Percentiles rank a stretch among this genome's conserved stretches.
These are phyloP conservation scores for Actinemys pallida DNA, from an alignment of 2,113 vertebrate species.

Conservation along the genomic window DNA sequence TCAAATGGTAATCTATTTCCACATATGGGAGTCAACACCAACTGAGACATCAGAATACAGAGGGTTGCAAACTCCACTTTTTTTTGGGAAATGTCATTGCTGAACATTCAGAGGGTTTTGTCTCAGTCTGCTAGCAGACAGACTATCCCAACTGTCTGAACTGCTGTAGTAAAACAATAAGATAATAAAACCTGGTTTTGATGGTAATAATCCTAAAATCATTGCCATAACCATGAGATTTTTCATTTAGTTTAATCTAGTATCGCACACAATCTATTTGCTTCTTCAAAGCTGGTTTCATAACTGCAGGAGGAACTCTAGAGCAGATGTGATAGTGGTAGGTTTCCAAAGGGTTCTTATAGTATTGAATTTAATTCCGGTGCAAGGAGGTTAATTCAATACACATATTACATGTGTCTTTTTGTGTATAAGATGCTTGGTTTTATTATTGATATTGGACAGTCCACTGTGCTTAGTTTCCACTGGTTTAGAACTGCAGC, in stretches of 20 bases:
- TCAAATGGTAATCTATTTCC: too few relatives aligned
- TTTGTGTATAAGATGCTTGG: not conserved
- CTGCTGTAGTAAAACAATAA: not conserved
- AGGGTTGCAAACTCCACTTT: not conserved
- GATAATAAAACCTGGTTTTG: not conserved
- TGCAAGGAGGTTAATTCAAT: not conserved
- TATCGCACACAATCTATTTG: not conserved
- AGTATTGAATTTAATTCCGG: not conserved
- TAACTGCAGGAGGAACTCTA: not conserved
- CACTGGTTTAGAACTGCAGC: not conserved
- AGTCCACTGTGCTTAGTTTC: not conserved
- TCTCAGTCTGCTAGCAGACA: not conserved
- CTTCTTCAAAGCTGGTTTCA: not conserved
- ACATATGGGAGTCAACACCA: too few relatives aligned
- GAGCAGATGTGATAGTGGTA: accelerated
- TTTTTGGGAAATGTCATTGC: not conserved
- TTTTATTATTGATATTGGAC: not conserved
- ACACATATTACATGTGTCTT: not conserved
- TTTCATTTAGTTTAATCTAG: not conserved
- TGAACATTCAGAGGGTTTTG: not conserved
- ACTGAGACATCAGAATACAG: too few relatives aligned
- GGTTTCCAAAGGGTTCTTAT: not conserved
- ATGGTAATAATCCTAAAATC: not conserved
- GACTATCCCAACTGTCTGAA: not conserved
- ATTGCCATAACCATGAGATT: not conserved